phyloP scores from a whole-genome alignment of 2,888 invertebrate genomes.

The Dolichopus griseipennis region DNA sequence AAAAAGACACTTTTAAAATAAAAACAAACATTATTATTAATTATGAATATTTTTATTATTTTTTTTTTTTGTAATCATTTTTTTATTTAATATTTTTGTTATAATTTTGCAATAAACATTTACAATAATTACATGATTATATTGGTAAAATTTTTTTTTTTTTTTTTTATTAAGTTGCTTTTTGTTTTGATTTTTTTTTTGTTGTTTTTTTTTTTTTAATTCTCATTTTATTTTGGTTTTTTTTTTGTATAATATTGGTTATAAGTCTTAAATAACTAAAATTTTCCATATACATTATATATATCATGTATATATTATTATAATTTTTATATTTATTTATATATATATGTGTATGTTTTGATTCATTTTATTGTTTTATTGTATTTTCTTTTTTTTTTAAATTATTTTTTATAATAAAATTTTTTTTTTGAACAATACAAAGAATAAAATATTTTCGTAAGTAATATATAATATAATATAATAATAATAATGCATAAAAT shows the following conservation, averaged over 20 bases:
- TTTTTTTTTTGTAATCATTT: neutral
- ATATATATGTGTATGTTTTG: neutral
- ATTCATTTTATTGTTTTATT: too few relatives aligned
- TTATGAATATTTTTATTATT: neutral
- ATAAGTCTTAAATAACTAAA: neutral
- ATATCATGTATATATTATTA: too few relatives aligned
- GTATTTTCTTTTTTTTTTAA: too few relatives aligned
- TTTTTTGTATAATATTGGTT: neutral
- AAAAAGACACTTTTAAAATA: too few relatives aligned
- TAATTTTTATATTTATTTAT: too few relatives aligned
- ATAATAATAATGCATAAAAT: neutral
- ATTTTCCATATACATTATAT: neutral
- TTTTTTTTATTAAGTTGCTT: neutral
- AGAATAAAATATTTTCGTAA: slow-evolving; percentile 6
- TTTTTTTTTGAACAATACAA: slow-evolving; percentile 6
- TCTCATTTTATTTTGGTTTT: neutral
- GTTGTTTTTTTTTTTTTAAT: neutral
- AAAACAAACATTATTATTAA: too few relatives aligned
- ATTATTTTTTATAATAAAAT: neutral
- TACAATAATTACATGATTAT: slow-evolving; percentile 6
- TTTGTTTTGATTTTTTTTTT: neutral
- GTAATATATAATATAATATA: too few relatives aligned
- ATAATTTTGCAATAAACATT: neutral
- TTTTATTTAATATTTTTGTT: neutral
- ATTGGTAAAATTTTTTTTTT: neutral